Percentiles rank a stretch among this genome's conserved stretches.
These are phyloP conservation scores for Astreopora myriophthalma DNA, from an alignment of 64 coral and sea anemone species.

Conservation along the genomic window DNA sequence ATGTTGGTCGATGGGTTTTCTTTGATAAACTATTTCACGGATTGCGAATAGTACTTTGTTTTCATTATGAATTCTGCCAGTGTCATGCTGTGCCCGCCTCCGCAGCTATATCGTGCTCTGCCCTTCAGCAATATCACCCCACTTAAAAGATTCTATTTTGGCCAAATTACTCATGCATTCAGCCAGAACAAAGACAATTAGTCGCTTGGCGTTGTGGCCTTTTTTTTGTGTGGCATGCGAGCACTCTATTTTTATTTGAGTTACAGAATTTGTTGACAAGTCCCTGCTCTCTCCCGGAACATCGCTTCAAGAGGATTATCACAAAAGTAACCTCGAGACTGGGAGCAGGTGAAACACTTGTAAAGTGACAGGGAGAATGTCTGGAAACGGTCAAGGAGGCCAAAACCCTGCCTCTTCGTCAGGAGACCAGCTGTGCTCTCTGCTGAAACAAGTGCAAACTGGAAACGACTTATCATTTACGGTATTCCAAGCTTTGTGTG, in stretches of 20 bases:
- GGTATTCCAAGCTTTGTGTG: neutral
- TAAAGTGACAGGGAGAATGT: no score
- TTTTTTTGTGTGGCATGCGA: neutral
- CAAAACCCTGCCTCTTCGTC: neutral
- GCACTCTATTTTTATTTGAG: no score
- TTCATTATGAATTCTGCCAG: neutral
- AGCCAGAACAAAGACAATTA: neutral
- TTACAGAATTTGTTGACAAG: no score
- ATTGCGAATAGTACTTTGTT: neutral
- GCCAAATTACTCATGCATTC: neutral
- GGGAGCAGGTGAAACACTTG: no score
- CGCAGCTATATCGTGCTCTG: neutral
- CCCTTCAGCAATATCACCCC: neutral
- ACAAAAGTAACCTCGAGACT: no score
- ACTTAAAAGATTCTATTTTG: neutral
- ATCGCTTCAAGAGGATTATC: no score
- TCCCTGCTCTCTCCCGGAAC: no score
- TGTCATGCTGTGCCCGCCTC: neutral
- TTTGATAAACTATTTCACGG: neutral
- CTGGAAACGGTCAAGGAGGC: neutral
- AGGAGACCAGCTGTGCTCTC: slow-evolving; percentile 3
- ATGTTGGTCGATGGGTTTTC: neutral
- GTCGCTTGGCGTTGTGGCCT: neutral
- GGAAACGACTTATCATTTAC: slow-evolving; percentile 1
- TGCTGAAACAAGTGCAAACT: neutral